Conservation (phyloP, 2,888 invertebrate species). For the Ectemnius continuus region DNA sequence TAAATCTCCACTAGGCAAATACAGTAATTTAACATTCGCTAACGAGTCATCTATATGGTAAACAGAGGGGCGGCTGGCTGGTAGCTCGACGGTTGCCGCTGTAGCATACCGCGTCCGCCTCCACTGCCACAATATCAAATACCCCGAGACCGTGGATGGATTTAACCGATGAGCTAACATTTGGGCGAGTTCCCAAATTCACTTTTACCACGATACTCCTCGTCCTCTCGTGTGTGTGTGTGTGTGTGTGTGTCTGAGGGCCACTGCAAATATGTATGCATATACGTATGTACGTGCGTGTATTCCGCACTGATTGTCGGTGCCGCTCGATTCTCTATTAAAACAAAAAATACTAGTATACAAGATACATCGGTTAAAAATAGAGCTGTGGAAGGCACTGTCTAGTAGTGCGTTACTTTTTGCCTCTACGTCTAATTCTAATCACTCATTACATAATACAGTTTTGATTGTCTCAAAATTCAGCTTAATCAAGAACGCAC, state of each 20-base stretch:
- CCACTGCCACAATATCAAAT: conserved; percentile 67
- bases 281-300: conserved; percentile 40
- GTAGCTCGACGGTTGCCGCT: conserved; percentile 50
- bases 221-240: not conserved
- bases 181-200: conserved; percentile 66
- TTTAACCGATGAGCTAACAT: conserved; percentile 69
- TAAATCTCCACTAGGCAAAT: conserved; percentile 75
- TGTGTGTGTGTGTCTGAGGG: too few species aligned
- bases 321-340: conserved; percentile 1
- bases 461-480: too few species aligned
- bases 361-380: too few species aligned
- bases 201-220: conserved; percentile 62
- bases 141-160: conserved; percentile 57
- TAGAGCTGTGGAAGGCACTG: too few species aligned
- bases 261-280: not conserved
- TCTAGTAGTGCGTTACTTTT: too few species aligned
- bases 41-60: conserved; percentile 77
- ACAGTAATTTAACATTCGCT: conserved; percentile 75
- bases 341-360: conserved; percentile 23
- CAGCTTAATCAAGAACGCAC: too few species aligned
- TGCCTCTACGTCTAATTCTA: too few species aligned
- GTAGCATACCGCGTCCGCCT: conserved; percentile 65
- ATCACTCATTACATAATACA: too few species aligned
- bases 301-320: not conserved
- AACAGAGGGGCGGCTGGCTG: conserved; percentile 68